These are phyloP conservation scores for Syngnathoides biaculeatus DNA, from an alignment of 2,113 vertebrate genomes.

Conservation along the genomic window DNA sequence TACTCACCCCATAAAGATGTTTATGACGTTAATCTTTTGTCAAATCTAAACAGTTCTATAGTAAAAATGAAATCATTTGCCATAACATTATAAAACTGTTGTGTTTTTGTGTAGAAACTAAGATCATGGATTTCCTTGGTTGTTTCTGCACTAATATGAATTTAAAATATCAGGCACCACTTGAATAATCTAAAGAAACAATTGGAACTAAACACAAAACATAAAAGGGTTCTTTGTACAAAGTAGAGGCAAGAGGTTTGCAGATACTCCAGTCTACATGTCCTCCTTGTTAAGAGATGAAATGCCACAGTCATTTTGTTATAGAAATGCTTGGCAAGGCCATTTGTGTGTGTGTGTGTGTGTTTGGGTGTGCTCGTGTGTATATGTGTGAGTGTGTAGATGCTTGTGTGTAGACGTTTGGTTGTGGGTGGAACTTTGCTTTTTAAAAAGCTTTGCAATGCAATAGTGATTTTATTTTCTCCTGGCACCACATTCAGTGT, in stretches of 20 bases:
- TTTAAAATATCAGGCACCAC: too few species aligned
- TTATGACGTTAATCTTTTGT: too few species aligned
- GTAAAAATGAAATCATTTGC: too few species aligned
- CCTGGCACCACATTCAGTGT: conserved; percentile 44
- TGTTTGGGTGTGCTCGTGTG: conserved; percentile 17
- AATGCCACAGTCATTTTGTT: conserved; percentile 59
- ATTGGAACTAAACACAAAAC: conserved; percentile 5
- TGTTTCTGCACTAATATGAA: too few species aligned
- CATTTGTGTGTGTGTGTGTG: conserved; percentile 14
- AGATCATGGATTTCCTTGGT: too few species aligned
- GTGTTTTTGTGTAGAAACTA: too few species aligned
- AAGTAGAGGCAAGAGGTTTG: conserved; percentile 27
- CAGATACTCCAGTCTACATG: conserved; percentile 18
- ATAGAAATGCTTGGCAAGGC: conserved; percentile 64
- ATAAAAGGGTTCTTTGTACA: conserved; percentile 14
- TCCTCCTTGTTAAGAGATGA: conserved; percentile 53
- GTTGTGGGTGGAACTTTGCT: conserved; percentile 41
- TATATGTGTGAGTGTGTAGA: too few species aligned
- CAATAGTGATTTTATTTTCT: conserved; percentile 49
- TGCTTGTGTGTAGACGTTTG: too few species aligned
- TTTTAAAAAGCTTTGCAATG: conserved; percentile 55
- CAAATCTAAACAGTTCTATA: too few species aligned
- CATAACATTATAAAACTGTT: too few species aligned
- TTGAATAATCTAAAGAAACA: too few species aligned
- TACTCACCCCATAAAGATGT: too few species aligned